phyloP scores from a whole-genome alignment of 2,113 vertebrate genomes.

The Oophaga pumilio region DNA sequence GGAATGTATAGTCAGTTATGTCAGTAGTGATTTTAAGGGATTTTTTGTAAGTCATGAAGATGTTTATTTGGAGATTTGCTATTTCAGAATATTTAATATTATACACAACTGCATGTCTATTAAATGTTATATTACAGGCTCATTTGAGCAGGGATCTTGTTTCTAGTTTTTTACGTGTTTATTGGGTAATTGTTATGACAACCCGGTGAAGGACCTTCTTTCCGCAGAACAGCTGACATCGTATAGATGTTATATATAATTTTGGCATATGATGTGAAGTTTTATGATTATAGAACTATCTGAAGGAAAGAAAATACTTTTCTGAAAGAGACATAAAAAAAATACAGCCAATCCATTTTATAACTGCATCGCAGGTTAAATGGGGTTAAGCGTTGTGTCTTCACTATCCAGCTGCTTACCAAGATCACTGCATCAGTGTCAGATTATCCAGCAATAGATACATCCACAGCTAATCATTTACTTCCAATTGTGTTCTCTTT shows the following conservation, averaged over 20 bases:
- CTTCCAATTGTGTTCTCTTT: conserved; percentile 4
- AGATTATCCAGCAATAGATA: conserved; percentile 32
- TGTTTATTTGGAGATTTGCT: neutral
- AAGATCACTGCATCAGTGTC: conserved; percentile 35
- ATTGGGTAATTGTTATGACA: conserved; percentile 13
- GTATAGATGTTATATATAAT: neutral
- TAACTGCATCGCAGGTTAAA: conserved; percentile 8
- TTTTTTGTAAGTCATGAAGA: neutral
- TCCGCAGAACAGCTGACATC: conserved; percentile 4
- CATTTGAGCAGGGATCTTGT: neutral
- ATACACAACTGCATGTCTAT: neutral
- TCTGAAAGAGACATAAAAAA: neutral
- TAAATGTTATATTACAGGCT: neutral
- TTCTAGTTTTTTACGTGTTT: neutral
- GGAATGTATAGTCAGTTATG: neutral
- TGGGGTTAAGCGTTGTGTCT: conserved; percentile 27
- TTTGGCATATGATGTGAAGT: neutral
- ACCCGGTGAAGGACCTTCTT: neutral
- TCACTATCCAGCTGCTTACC: conserved; percentile 31
- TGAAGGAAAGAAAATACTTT: neutral
- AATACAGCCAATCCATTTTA: neutral
- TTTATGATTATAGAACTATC: neutral
- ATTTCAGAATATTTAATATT: neutral
- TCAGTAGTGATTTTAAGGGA: neutral
- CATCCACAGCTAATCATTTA: conserved; percentile 27